Evolutionary conservation across 2,113 vertebrate species (phyloP), one percentile per base, ranked within the genome.

Genomic region (Gyps fulvus): DNA sequence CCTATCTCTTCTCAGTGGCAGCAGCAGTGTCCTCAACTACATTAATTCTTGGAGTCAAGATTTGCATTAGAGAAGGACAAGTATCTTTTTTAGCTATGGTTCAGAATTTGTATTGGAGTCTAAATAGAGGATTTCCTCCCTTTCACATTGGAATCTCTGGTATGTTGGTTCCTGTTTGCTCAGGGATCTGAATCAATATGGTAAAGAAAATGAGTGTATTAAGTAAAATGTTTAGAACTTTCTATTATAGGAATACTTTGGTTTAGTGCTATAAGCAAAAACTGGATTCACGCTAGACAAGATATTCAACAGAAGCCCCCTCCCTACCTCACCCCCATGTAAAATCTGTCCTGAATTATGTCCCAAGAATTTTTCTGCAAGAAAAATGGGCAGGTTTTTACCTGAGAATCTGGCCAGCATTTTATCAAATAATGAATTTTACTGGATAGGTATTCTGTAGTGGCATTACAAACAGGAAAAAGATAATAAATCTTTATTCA

Each of bases 51-150:
- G 18, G 29, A 78, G 40, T 81, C 27, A 36, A 42, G 78, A 45
- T 80, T 40, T 93, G 36, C 61, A 69, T 57, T 71, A 65, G 54
- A 94, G 87, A 58, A 82, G 78, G 70, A 89, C 47, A 87, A 85
- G 45, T 90, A 63, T 83, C 70, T 72, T 76, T 77, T 82, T 88
- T 90, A 95, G 58, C 78, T 91, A 72, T 66, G 87, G 54, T 83
- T 94, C 8, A 25, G 84, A 92, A 88, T 86, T 96, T 95, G 81
- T 90, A 87, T 87, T 96, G 78, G 87, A 95, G 78, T 88, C 96
- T 97, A 96, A 97, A 96, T 93, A 97, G 90, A 96, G 96, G 96
- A 97, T 97, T 96, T 97, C 96, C 96, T 97, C 93, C 92, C 54
- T 96, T 96, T 96, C 93, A 97, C 58, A 32, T 70, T 93, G 96